phyloP scores from a whole-genome alignment of 2,113 vertebrate species.

The Barbus barbus region DNA sequence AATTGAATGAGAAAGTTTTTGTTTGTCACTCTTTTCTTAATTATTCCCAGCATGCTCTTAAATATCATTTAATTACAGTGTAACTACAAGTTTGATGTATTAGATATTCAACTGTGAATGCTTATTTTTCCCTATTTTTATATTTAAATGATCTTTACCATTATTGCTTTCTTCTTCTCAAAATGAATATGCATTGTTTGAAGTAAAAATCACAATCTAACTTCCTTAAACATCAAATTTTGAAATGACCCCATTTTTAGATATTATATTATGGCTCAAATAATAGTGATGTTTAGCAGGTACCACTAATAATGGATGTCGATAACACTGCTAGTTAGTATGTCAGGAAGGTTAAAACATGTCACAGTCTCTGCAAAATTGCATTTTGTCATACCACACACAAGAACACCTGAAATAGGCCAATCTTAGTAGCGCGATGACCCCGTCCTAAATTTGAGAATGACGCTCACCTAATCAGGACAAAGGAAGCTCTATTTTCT shows the following conservation, averaged over 20 bases:
- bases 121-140: not conserved
- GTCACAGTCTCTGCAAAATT: not conserved
- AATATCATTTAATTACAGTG: too few relatives aligned
- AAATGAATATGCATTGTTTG: too few relatives aligned
- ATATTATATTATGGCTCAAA: not conserved
- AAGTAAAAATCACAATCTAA: too few relatives aligned
- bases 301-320: not conserved
- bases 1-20: not conserved
- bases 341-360: not conserved
- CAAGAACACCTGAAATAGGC: slow-evolving; percentile 14
- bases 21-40: not conserved
- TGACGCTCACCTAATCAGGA: slow-evolving; percentile 40
- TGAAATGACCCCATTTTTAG: not conserved
- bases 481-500: slow-evolving; percentile 26
- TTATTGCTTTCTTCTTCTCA: not conserved
- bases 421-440: not conserved
- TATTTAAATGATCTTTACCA: not conserved
- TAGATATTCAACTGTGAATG: not conserved
- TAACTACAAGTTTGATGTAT: too few relatives aligned
- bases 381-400: not conserved
- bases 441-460: slow-evolving; percentile 22
- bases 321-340: not conserved
- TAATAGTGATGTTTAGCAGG: not conserved
- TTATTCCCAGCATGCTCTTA: too few relatives aligned
- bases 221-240: too few relatives aligned